A percentile compares a stretch with the other conserved stretches of the same genome.
These are phyloP conservation scores for Myopa testacea DNA, from an alignment of 2,888 invertebrate genomes.

Conservation along the genomic window DNA sequence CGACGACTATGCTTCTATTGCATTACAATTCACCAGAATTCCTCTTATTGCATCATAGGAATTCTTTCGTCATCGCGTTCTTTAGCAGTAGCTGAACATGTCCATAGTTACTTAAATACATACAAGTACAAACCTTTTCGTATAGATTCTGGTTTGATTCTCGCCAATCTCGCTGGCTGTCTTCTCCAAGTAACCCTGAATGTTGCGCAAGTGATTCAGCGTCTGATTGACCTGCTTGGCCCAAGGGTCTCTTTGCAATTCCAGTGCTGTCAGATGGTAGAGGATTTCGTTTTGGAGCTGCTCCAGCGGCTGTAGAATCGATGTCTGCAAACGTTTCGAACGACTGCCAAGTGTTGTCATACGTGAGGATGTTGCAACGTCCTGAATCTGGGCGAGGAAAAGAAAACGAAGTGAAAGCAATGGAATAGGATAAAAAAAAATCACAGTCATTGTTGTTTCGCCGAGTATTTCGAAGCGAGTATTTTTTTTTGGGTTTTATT, in stretches of 20 bases:
- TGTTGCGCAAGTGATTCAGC: constrained; percentile 79
- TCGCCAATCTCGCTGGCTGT: constrained; percentile 78
- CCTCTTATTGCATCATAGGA: neutral
- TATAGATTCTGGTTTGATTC: constrained; percentile 71
- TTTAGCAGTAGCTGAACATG: neutral
- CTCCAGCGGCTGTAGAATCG: constrained; percentile 77
- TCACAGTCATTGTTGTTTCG: too few relatives aligned
- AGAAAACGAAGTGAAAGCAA: neutral
- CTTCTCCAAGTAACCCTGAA: constrained; percentile 81
- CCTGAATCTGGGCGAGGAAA: constrained; percentile 70
- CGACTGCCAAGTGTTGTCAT: constrained; percentile 77
- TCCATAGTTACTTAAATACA: neutral
- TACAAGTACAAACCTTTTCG: constrained; percentile 56
- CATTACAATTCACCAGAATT: constrained; percentile 12
- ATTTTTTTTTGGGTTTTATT: too few relatives aligned
- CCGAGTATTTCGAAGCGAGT: too few relatives aligned
- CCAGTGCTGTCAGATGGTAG: constrained; percentile 81
- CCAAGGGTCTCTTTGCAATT: constrained; percentile 79
- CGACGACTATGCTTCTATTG: neutral
- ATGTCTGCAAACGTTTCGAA: constrained; percentile 75
- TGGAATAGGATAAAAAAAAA: too few relatives aligned
- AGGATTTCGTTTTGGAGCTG: constrained; percentile 78
- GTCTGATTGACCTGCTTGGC: constrained; percentile 79
- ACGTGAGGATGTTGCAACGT: constrained; percentile 78
- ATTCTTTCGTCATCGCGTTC: too few relatives aligned